Evolutionary conservation across 2,888 invertebrate genomes (phyloP), one percentile per base, ranked within the genome.

Genomic region (Erannis defoliaria): DNA sequence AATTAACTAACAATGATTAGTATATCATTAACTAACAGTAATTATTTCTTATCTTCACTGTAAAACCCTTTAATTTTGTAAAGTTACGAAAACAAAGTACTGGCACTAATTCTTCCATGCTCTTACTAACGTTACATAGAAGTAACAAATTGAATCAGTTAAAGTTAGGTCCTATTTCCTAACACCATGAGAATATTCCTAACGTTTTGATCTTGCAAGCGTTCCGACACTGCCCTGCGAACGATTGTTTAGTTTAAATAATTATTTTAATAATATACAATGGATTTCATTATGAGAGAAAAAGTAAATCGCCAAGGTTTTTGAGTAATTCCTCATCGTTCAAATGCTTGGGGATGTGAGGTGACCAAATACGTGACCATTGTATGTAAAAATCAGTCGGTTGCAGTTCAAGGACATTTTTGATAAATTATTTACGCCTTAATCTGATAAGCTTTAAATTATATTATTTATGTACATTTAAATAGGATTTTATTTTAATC

Each of bases 181-280:
- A 71, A 70, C 37, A 62, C 51, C 65, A 65, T 71, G 72, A 55
- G 74, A 74, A 72, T 64, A 67, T 60, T 55, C 56, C 62, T 56
- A 62, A 38, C 58, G 60, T 68, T 65, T 60, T 56, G 46, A 61
- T 62, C 56, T 72, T 68, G 61, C 72, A 71, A 74, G 64, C 66
- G 68, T 59, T 67, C 49, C 63, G 64, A 63, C 64, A 67, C 64
- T 70, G 65, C 70, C 59, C 65, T 72, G 73, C 62, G 74, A 74
- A 70, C 73, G 67, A 71, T 73, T 73, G 74, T 74, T 69, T 66
- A 59, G 56, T 68, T 70, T 59, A 61, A 54, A 68, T 65, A 66
- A 69, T 71, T 70, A 71, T 68, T 64, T 57, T 71, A 69, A 64
- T 62, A 56, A 58, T 65, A 65, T 66, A 74, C 70, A 70, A 72